Evolutionary conservation across 2,113 vertebrate genomes (phyloP).

Genomic region (Pimephales promelas): DNA sequence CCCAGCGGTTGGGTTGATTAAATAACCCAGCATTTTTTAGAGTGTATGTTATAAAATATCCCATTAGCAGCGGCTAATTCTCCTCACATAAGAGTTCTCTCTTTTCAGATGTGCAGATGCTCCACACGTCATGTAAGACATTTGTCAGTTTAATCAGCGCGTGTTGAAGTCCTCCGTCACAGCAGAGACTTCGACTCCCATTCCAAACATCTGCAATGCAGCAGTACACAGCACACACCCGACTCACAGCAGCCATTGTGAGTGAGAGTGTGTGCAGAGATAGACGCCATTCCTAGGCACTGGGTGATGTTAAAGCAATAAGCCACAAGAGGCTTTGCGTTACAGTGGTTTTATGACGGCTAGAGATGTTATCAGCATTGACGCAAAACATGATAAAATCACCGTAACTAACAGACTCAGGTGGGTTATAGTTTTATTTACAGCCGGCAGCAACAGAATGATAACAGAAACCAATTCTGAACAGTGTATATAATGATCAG

Average conservation of each 20-base stretch:
- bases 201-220: slow-evolving; percentile 59
- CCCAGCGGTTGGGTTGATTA: too few relatives aligned
- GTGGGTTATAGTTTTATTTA: not conserved
- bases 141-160: slow-evolving; percentile 20
- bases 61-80: slow-evolving; percentile 6
- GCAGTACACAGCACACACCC: slow-evolving; percentile 51
- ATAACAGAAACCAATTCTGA: not conserved
- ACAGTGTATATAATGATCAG: not conserved
- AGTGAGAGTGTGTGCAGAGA: not conserved
- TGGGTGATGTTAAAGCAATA: slow-evolving; percentile 1
- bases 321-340: slow-evolving; percentile 16
- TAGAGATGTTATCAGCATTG: not conserved
- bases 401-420: not conserved
- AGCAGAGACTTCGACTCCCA: slow-evolving; percentile 1
- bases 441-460: not conserved
- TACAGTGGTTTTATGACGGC: not conserved
- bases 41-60: slow-evolving; percentile 25
- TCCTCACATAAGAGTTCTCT: slow-evolving; percentile 3
- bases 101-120: not conserved
- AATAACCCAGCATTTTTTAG: too few relatives aligned
- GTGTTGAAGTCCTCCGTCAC: not conserved
- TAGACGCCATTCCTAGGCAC: slow-evolving; percentile 21
- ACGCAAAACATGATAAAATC: not conserved
- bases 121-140: slow-evolving; percentile 4
- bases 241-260: slow-evolving; percentile 11